phyloP scores from a whole-genome alignment of 2,888 invertebrate genomes.

The Drosophila vallismaia region DNA sequence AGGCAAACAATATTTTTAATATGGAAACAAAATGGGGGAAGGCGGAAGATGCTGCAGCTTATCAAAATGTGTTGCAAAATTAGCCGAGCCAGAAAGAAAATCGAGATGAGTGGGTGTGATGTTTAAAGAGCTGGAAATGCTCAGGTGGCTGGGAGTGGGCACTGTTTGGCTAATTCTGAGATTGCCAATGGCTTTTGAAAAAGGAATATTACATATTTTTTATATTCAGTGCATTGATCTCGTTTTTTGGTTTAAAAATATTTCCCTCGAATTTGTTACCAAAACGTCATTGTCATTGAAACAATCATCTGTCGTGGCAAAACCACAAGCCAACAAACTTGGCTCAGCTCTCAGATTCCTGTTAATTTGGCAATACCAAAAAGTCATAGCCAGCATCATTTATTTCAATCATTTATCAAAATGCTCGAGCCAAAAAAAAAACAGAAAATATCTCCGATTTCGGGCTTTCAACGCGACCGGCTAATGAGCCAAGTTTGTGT shows the following conservation, averaged over 20 bases:
- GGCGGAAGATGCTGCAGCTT: slow-evolving; percentile 49
- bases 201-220: neutral
- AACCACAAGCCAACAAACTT: neutral
- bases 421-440: slow-evolving; percentile 28
- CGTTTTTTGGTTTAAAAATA: neutral
- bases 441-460: slow-evolving; percentile 34
- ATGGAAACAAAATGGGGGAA: slow-evolving; percentile 36
- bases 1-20: slow-evolving; percentile 44
- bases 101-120: slow-evolving; percentile 49
- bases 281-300: neutral
- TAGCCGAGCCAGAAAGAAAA: slow-evolving; percentile 59
- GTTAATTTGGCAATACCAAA: slow-evolving; percentile 20
- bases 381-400: slow-evolving; percentile 29
- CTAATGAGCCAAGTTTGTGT: slow-evolving; percentile 70
- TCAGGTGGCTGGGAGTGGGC: neutral
- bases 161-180: slow-evolving; percentile 37
- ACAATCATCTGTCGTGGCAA: neutral
- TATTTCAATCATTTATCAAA: slow-evolving; percentile 75
- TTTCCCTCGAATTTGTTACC: neutral
- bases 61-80: slow-evolving; percentile 76
- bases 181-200: neutral
- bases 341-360: slow-evolving; percentile 9
- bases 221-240: neutral
- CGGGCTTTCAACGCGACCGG: slow-evolving; percentile 52
- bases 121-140: slow-evolving; percentile 66